Percentiles rank a stretch among this genome's conserved stretches.
phyloP scores from a whole-genome alignment of 2,797 vertebrate species.

The Lithobates pipiens region DNA sequence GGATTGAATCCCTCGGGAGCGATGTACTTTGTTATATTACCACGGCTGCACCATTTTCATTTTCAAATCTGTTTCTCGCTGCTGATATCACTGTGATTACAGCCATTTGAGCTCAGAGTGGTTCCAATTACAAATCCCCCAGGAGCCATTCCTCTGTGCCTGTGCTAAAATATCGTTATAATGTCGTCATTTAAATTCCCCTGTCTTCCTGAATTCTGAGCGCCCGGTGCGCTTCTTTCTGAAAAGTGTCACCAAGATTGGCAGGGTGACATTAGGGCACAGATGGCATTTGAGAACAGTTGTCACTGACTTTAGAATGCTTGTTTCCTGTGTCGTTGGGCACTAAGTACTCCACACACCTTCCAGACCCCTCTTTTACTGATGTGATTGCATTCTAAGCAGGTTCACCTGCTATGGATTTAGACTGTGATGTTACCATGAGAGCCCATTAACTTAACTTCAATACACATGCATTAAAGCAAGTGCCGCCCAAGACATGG shows the following conservation, averaged over 20 bases:
- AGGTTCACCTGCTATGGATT: too few relatives aligned
- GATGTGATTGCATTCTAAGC: too few relatives aligned
- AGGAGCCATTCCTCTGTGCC: neutral
- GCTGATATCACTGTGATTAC: constrained; percentile 20
- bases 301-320: neutral
- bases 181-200: neutral
- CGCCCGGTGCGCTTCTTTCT: neutral
- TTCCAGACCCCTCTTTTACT: too few relatives aligned
- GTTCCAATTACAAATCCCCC: constrained; percentile 16
- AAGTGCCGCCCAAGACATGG: too few relatives aligned
- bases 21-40: neutral
- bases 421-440: too few relatives aligned
- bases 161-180: neutral
- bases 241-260: neutral
- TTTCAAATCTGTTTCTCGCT: constrained; percentile 1
- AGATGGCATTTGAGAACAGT: neutral
- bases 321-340: too few relatives aligned
- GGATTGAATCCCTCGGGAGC: neutral
- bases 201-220: neutral
- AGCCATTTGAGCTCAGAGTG: constrained; percentile 17
- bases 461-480: too few relatives aligned
- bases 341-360: too few relatives aligned
- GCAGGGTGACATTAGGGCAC: neutral
- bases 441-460: too few relatives aligned
- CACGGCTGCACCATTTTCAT: constrained; percentile 4